Base-by-base conservation (phyloP, 2,113 vertebrate genomes). In the Hydrolagus affinis region DNA sequence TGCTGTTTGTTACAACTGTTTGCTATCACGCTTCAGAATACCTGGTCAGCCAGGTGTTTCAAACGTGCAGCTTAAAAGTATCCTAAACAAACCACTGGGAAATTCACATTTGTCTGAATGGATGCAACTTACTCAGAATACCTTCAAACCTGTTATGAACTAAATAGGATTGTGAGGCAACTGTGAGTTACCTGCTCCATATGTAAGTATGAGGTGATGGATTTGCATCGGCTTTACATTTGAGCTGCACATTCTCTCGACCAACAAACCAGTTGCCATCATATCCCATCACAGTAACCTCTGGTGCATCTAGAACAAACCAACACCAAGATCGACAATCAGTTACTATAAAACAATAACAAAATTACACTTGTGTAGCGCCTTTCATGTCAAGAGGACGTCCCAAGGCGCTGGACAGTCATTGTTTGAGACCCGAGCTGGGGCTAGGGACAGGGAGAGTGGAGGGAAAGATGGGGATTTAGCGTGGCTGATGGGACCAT, bases 221-320 rank as follows among this genome's bases (percentile, higher is more conserved):
- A 91, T 98, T 99, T 88, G 97, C 96, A 91, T 94, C 95, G 89
- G 96, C 96, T 88, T 93, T 94, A 91, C 97, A 98, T 73, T 91
- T 95, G 85, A 99, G 94, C 89, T 93, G 94, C 87, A 96, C 96
- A 19, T 96, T 93, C 86, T 90, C 91, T 91, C 97, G 95, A 88
- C 97, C 96, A 77, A 96, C 94, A 87, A 95, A 96, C 97, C 97
- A 98, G 88, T 94, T 96, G 78, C 94, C 93, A 89, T 95, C 92
- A 87, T 92, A 92, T 44, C 95, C 96, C 87, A 89, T 91, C 87
- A 98, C 91, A 28, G 93, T 93, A 87, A 99, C 95, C 87, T 93
- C 92, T 71, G 97, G 97, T 56, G 95, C 94, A 94, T 96, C 97
- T 98, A 92, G 32, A 74, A 85, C 12, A 72, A 85, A 74, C 56